Evolutionary conservation across 2,888 invertebrate species (phyloP).

Genomic region (Monoplex corrugatus): DNA sequence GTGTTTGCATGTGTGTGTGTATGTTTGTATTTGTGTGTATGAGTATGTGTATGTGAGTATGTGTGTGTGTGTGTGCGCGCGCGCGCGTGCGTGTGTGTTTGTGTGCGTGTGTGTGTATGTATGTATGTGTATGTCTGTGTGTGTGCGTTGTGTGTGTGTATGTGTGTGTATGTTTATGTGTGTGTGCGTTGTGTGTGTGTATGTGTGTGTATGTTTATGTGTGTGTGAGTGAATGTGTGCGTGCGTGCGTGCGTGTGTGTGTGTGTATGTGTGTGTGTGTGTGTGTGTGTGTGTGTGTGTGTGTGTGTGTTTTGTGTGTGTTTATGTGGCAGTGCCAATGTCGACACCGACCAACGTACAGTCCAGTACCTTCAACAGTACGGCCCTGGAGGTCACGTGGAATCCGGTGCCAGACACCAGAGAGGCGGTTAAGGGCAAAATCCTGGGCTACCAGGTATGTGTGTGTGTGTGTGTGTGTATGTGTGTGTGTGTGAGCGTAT

Average conservation of each 20-base stretch:
- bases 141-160: not conserved
- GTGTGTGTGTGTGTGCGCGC: not conserved
- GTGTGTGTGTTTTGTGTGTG: not conserved
- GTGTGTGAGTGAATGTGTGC: not conserved
- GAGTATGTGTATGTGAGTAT: not conserved
- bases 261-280: too few species aligned
- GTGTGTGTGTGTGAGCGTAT: too few species aligned
- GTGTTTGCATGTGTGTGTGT: not conserved
- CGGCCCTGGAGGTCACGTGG: constrained; percentile 96
- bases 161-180: not conserved
- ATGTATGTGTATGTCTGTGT: not conserved
- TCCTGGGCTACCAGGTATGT: constrained; percentile 93
- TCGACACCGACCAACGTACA: constrained; percentile 92
- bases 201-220: not conserved
- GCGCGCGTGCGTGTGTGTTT: not conserved
- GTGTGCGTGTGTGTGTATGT: not conserved
- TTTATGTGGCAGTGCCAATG: constrained; percentile 74
- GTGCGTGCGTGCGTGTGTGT: not conserved
- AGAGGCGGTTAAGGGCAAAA: constrained; percentile 91
- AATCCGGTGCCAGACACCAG: constrained; percentile 91
- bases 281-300: not conserved
- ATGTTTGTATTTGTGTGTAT: not conserved
- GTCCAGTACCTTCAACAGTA: constrained; percentile 92
- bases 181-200: not conserved
- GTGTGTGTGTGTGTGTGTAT: not conserved